Evolutionary conservation across 2,888 invertebrate species (phyloP).

Genomic region (Hemistola chrysoprasaria): DNA sequence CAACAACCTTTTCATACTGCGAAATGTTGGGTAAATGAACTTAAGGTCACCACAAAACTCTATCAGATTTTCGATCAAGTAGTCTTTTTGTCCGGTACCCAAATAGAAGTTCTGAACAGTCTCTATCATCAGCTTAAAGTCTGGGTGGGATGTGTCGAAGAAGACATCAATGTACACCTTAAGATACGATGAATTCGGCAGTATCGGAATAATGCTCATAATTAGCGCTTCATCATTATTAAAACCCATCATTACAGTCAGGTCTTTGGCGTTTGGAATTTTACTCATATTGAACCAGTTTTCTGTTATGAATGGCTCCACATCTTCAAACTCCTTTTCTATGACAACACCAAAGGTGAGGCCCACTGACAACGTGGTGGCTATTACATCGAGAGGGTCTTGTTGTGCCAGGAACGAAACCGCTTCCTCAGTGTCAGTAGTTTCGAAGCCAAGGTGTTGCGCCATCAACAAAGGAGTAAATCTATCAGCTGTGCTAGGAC

Average conservation of each 20-base stretch:
- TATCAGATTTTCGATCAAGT: slow-evolving; percentile 18
- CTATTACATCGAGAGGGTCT: slow-evolving; percentile 35
- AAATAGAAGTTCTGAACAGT: slow-evolving; percentile 36
- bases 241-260: too few relatives aligned
- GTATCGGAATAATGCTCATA: background rate
- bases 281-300: slow-evolving; percentile 22
- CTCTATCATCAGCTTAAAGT: slow-evolving; percentile 28
- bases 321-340: slow-evolving; percentile 39
- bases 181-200: slow-evolving; percentile 6
- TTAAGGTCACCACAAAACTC: slow-evolving; percentile 40
- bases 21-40: slow-evolving; percentile 37
- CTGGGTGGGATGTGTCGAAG: slow-evolving; percentile 29
- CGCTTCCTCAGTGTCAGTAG: slow-evolving; percentile 36
- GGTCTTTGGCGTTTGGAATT: slow-evolving; percentile 32
- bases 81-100: slow-evolving; percentile 32
- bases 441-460: slow-evolving; percentile 33
- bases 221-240: too few relatives aligned
- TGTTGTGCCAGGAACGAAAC: slow-evolving; percentile 34
- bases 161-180: slow-evolving; percentile 8
- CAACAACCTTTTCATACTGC: slow-evolving; percentile 34
- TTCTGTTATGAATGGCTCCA: slow-evolving; percentile 42
- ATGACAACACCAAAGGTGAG: slow-evolving; percentile 35
- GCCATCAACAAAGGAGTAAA: slow-evolving; percentile 39
- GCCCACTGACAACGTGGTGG: slow-evolving; percentile 27
- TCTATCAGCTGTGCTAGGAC: slow-evolving; percentile 24